These are phyloP conservation scores for Pyrgilauda ruficollis DNA, from an alignment of 2,113 vertebrate genomes.

Conservation along the genomic window DNA sequence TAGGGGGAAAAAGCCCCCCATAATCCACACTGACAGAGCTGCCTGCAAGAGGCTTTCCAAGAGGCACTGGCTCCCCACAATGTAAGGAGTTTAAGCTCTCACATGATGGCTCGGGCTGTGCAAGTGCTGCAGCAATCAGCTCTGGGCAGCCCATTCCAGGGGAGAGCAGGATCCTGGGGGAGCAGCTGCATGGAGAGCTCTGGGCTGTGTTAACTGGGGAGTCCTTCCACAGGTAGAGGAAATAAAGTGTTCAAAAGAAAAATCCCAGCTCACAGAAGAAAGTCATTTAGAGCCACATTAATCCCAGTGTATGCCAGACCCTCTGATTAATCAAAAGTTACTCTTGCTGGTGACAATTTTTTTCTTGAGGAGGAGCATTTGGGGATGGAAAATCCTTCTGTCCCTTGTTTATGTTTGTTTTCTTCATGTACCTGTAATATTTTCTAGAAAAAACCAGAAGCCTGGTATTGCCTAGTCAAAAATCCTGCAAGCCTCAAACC, in stretches of 20 bases:
- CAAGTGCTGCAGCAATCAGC: not conserved
- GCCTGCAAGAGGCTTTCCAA: not conserved
- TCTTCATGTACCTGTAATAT: not conserved
- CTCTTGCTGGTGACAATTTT: not conserved
- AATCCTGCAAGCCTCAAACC: not conserved
- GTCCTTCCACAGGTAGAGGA: not conserved
- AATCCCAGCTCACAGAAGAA: not conserved
- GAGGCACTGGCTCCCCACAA: not conserved
- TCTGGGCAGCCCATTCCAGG: not conserved
- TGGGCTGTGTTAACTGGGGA: not conserved
- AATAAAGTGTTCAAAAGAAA: not conserved
- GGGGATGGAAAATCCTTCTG: not conserved
- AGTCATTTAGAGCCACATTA: not conserved
- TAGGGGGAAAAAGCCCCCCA: rapidly evolving
- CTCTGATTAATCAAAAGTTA: not conserved
- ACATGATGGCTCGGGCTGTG: not conserved
- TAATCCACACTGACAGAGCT: not conserved
- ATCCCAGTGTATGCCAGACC: not conserved
- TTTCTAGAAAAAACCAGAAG: not conserved
- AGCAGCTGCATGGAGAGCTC: not conserved
- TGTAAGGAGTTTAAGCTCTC: conserved; percentile 2
- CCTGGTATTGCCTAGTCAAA: not conserved
- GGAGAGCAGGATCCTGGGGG: not conserved
- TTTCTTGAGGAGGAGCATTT: not conserved
- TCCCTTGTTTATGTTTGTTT: not conserved